Evolutionary conservation across 2,888 invertebrate species (phyloP), one percentile per base, ranked within the genome.

Genomic region (Rhingia rostrata): DNA sequence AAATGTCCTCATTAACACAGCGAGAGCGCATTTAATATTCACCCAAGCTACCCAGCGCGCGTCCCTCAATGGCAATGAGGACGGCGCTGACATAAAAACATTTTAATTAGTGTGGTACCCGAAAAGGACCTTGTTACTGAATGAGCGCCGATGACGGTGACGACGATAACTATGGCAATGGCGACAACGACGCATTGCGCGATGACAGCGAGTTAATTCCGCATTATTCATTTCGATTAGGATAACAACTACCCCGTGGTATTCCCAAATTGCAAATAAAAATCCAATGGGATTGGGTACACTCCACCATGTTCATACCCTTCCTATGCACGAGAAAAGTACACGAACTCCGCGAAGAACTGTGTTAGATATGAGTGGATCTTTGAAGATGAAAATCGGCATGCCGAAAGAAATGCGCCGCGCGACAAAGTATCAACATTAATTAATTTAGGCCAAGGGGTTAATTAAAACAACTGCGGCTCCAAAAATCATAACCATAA

Each of bases 401-500:
- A 70, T 33, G 22, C 60, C 49, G 43, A 37, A 41, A 41, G 14
- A 14, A 12, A 22, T 22, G 12, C 7, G 41, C 51, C 2, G 45
- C 69, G 45, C 80, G 70, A 54, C 60, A 80, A 84, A 80, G 69
- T 84, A 80, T 80, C 64, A 80, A 74, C 74, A 70, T 84, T 74
- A 84, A 74, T 84, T 79, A 70, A 84, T 84, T 79, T 84, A 84
- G 84, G 84, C 84, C 84, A 84, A 84, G 84, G 74, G 80, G 84
- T 74, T 84, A 84, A 84, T 84, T 84, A 84, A 84, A 80, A 74
- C 84, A 84, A 80, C 78, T 80, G 73, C 83, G 73, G 73, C 79
- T 79, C 83, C 83, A 47, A 79, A 83, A 80, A 84, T 69, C 84
- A 80, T 84, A 78, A 80, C 80, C 84, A 80, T 83, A 79, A 83